Evolutionary conservation across 2,888 invertebrate species (phyloP).

Genomic region (Rotaria macrura): DNA sequence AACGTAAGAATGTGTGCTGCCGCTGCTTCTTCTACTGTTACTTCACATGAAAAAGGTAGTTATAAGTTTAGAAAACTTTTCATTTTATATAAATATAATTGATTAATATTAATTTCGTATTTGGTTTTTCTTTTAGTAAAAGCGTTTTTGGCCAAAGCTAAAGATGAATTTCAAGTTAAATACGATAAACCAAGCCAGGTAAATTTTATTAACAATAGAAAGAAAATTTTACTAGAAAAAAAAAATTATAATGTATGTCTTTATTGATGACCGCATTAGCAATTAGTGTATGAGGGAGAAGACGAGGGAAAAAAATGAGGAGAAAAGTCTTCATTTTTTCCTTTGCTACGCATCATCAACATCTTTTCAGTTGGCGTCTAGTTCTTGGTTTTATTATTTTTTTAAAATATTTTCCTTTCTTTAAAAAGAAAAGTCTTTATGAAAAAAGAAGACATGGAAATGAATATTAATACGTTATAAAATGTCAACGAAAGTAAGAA

Average conservation of each 20-base stretch:
- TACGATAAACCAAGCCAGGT: not conserved
- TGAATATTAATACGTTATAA: not conserved
- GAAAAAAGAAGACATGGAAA: not conserved
- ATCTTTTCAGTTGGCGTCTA: not conserved
- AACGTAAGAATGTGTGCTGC: not conserved
- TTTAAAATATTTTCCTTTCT: not conserved
- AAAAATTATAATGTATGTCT: no score
- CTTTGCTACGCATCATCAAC: not conserved
- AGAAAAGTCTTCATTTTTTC: not conserved
- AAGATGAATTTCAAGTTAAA: constrained; percentile 31
- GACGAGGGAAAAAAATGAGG: not conserved
- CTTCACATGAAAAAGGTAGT: not conserved
- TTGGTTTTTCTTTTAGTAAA: constrained; percentile 23
- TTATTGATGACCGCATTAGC: not conserved
- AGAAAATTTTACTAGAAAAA: no score
- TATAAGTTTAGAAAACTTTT: not conserved
- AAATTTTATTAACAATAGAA: not conserved
- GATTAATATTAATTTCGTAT: no score
- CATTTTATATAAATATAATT: not conserved
- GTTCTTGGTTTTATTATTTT: not conserved
- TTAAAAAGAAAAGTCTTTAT: not conserved
- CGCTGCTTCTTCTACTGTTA: not conserved
- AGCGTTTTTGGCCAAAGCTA: constrained; percentile 31
- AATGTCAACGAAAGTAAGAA: not conserved
- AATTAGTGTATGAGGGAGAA: not conserved